phyloP scores from a whole-genome alignment of 2,797 vertebrate species.

The Chromis chromis region DNA sequence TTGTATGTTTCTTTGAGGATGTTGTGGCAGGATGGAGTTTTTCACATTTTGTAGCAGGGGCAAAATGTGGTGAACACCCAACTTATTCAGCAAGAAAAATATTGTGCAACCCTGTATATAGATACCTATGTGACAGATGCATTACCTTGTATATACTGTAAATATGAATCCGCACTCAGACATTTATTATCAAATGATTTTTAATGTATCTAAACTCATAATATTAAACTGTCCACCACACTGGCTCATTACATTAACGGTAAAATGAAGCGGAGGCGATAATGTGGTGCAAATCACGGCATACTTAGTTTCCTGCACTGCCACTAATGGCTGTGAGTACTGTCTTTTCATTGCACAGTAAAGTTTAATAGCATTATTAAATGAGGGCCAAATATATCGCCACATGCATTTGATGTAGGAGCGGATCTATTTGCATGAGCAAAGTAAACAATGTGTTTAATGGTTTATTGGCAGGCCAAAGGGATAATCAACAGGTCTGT shows the following conservation, averaged over 20 bases:
- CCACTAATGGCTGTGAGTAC: slow-evolving; percentile 68
- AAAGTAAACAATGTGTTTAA: slow-evolving; percentile 68
- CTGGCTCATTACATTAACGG: slow-evolving; percentile 61
- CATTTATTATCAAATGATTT: slow-evolving; percentile 21
- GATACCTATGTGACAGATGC: neutral
- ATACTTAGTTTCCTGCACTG: slow-evolving; percentile 59
- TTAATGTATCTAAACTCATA: slow-evolving; percentile 31
- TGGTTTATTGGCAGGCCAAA: slow-evolving; percentile 56
- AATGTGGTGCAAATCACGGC: slow-evolving; percentile 73
- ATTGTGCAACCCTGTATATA: neutral
- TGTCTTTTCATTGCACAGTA: slow-evolving; percentile 75
- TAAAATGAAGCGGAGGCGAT: slow-evolving; percentile 61
- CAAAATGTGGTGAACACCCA: neutral
- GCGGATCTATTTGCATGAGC: slow-evolving; percentile 56
- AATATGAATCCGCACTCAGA: slow-evolving; percentile 9
- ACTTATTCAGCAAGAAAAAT: slow-evolving; percentile 14
- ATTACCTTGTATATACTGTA: neutral
- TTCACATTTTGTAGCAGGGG: slow-evolving; percentile 18
- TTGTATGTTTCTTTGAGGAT: slow-evolving; percentile 7
- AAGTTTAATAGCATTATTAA: slow-evolving; percentile 82
- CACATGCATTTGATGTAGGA: slow-evolving; percentile 51
- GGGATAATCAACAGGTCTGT: slow-evolving; percentile 60
- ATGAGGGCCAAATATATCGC: slow-evolving; percentile 65
- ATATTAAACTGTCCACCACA: slow-evolving; percentile 43
- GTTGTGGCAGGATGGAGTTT: slow-evolving; percentile 8